A percentile compares a stretch with the other conserved stretches of the same genome.
These are phyloP conservation scores for Porites australiensis DNA, from an alignment of 64 coral and sea anemone genomes.

Conservation along the genomic window DNA sequence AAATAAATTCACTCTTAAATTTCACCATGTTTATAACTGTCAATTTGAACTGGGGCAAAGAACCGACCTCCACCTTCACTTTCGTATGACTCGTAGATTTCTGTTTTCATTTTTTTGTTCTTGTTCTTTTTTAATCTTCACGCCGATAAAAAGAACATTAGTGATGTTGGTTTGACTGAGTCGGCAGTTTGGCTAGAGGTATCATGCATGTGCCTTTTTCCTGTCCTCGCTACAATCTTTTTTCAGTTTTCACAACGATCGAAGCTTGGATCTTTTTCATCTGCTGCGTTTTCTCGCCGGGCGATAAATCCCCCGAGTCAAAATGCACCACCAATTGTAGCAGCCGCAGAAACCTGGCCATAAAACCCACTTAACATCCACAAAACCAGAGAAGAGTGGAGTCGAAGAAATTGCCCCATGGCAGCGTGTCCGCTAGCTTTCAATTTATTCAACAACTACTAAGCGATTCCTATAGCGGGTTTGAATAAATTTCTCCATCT, in stretches of 20 bases:
- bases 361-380: neutral
- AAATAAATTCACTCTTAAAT: neutral
- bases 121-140: neutral
- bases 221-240: neutral
- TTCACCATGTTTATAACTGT: neutral
- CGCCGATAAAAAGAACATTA: neutral
- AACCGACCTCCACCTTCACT: neutral
- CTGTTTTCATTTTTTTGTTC: neutral
- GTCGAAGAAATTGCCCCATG: neutral
- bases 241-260: neutral
- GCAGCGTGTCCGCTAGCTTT: too few relatives aligned
- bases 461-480: neutral
- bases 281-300: neutral
- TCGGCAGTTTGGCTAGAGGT: neutral
- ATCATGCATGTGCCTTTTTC: neutral
- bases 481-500: conserved; percentile 7
- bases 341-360: conserved; percentile 9
- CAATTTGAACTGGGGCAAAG: neutral
- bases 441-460: neutral
- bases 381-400: neutral
- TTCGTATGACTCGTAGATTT: neutral
- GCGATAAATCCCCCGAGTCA: neutral
- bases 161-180: neutral
- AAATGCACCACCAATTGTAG: neutral
- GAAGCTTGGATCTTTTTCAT: neutral